Base-by-base conservation (phyloP, 1,140 invertebrate genomes). In the Panonychus citri region DNA sequence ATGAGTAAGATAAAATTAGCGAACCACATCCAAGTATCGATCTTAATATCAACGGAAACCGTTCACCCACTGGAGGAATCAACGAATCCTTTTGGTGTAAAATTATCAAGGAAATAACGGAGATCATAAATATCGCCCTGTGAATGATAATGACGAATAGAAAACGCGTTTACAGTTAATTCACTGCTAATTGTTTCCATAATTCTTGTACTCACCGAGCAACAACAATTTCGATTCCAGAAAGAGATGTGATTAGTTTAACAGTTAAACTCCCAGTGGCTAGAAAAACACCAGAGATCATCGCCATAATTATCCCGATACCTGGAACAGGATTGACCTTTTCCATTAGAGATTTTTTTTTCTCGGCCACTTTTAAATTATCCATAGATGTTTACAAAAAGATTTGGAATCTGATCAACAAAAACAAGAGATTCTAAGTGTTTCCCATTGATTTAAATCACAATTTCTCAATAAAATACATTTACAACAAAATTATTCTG, bases 261-360 rank as follows among this genome's bases (percentile, higher is more conserved):
- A 59, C 58, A 26, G 57, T 59, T 3, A 59, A 25, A 12, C 42
- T 49, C 7, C 37, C 54, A 28, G 54, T 51, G 24, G 58, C 58
- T 10, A 50, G 50, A 53, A 58, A 59, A 15, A 59, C 24, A n/a
- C 58, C 58, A n/a, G 58, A 59, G 10, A 59, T n/a, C 30, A 59
- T 19, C 8, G 43, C 58, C 40, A 56, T 39, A 17, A 59, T 1
- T 3, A 59, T 17, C 24, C 58, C 58, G 54, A 56, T 46, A 17
- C n/a, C 42, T 5, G 42, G 42, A 19, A 46, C 17, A 10, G n/a
- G 7, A 17, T 24, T 46, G 17, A 46, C 7, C 24, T 46, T 46
- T 46, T 46, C 17, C 30, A 34, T 34, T n/a, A n/a, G n/a, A n/a
- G n/a, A n/a, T n/a, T n/a, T n/a, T n/a, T n/a, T n/a, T n/a, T n/a